phyloP scores from a whole-genome alignment of 2,888 invertebrate species.

The Yponomeuta plumbellus region DNA sequence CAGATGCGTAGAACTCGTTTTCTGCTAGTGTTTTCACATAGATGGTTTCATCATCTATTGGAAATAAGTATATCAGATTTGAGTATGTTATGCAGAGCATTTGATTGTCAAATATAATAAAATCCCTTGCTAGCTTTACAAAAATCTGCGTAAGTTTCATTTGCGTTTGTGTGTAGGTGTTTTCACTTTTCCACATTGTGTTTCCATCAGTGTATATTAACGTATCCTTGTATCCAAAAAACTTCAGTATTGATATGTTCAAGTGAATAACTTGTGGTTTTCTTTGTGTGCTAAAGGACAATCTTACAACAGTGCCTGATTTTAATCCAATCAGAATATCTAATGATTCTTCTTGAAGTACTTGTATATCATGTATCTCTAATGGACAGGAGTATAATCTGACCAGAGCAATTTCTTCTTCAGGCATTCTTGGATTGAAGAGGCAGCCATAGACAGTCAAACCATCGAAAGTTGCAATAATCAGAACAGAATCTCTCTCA shows the following conservation, averaged over 20 bases:
- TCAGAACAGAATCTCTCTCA: slow-evolving; percentile 26
- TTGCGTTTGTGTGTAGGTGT: slow-evolving; percentile 33
- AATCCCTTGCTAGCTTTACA: slow-evolving; percentile 49
- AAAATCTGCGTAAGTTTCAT: slow-evolving; percentile 41
- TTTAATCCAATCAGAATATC: slow-evolving; percentile 42
- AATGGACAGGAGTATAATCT: slow-evolving; percentile 50
- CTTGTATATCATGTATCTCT: slow-evolving; percentile 44
- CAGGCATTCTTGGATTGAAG: slow-evolving; percentile 30
- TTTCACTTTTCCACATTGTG: slow-evolving; percentile 52
- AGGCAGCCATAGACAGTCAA: slow-evolving; percentile 40
- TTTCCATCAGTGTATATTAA: slow-evolving; percentile 54
- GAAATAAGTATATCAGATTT: slow-evolving; percentile 47
- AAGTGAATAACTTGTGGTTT: slow-evolving; percentile 41
- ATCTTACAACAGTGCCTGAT: slow-evolving; percentile 48
- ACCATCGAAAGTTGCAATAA: slow-evolving; percentile 44
- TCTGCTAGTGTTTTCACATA: slow-evolving; percentile 31
- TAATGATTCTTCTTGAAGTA: slow-evolving; percentile 30
- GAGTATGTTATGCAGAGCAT: slow-evolving; percentile 54
- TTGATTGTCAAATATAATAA: slow-evolving; percentile 38
- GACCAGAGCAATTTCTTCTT: slow-evolving; percentile 29
- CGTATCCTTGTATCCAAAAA: slow-evolving; percentile 31
- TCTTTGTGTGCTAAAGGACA: slow-evolving; percentile 31
- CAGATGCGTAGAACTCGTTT: slow-evolving; percentile 41
- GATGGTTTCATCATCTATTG: slow-evolving; percentile 35
- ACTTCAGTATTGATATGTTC: slow-evolving; percentile 49